phyloP scores from a whole-genome alignment of 2,113 vertebrate genomes.

The Cephalopterus ornatus region DNA sequence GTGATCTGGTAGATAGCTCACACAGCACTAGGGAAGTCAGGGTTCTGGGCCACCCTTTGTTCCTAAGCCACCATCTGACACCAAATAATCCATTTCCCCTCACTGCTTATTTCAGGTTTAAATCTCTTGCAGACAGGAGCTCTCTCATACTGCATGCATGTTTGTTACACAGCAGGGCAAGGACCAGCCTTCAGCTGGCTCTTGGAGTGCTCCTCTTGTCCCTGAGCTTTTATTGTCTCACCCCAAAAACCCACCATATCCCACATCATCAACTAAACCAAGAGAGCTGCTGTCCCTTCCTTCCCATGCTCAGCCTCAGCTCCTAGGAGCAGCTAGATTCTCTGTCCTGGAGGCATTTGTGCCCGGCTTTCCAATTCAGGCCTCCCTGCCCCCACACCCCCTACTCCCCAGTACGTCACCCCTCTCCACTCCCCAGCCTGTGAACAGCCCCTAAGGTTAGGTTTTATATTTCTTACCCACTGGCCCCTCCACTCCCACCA shows the following conservation, averaged over 20 bases:
- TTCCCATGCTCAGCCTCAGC: neutral
- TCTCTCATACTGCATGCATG: accelerated
- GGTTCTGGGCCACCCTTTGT: neutral
- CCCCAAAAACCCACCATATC: neutral
- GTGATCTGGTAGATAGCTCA: neutral
- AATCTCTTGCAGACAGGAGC: neutral
- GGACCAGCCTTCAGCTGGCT: neutral
- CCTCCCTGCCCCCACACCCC: constrained; percentile 20
- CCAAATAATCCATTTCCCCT: neutral
- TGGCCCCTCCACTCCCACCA: constrained; percentile 66
- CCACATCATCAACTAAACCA: neutral
- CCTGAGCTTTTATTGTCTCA: neutral
- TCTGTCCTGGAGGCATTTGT: neutral
- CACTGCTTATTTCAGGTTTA: neutral
- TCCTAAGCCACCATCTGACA: neutral
- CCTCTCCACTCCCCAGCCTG: neutral
- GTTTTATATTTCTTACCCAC: constrained; percentile 60
- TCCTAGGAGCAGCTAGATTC: neutral
- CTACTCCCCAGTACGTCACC: neutral
- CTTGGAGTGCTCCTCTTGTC: neutral
- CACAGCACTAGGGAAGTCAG: neutral
- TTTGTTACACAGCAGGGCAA: neutral
- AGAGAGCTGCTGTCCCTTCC: neutral
- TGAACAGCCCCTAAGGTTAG: constrained; percentile 42
- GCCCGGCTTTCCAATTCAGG: neutral